These are phyloP conservation scores for Isichthys henryi DNA, from an alignment of 2,113 vertebrate species.

Conservation along the genomic window DNA sequence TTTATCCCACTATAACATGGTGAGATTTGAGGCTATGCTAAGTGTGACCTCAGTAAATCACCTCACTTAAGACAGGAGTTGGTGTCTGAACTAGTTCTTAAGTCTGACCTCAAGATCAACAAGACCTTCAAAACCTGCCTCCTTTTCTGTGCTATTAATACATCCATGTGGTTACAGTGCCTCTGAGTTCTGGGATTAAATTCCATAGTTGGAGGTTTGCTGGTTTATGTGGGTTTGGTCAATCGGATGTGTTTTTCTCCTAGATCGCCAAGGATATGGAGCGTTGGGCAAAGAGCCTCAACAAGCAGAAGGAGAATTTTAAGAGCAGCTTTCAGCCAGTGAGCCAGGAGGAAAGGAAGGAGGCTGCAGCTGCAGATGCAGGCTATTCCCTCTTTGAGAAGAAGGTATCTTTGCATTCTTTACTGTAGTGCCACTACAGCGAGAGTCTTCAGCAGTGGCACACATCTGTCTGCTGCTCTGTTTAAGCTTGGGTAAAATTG, in stretches of 20 bases:
- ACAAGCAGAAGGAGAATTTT: slow-evolving; percentile 98
- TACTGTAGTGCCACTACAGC: not conserved
- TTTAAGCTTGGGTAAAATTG: not conserved
- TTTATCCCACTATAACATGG: not conserved
- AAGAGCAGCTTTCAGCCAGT: slow-evolving; percentile 90
- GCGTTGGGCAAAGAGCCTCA: slow-evolving; percentile 97
- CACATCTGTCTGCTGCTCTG: not conserved
- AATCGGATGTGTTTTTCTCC: slow-evolving; percentile 12
- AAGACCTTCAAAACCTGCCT: not conserved
- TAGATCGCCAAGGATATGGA: slow-evolving; percentile 99
- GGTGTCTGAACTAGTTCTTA: not conserved
- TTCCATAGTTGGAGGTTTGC: not conserved
- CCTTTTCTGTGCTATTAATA: not conserved
- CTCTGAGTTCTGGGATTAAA: not conserved
- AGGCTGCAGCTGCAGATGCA: slow-evolving; percentile 91
- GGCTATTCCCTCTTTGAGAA: slow-evolving; percentile 94
- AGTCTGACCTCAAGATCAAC: not conserved
- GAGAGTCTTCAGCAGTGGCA: not conserved
- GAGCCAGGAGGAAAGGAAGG: slow-evolving; percentile 84
- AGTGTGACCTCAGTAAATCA: not conserved
- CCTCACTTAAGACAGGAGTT: not conserved
- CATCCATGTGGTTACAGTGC: not conserved
- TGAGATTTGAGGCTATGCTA: not conserved
- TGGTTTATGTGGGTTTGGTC: not conserved
- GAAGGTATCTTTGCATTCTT: slow-evolving; percentile 66